Percentiles rank a stretch among this genome's conserved stretches.
phyloP scores from a whole-genome alignment of 1,140 invertebrate species.

The Drosophila ambigua region DNA sequence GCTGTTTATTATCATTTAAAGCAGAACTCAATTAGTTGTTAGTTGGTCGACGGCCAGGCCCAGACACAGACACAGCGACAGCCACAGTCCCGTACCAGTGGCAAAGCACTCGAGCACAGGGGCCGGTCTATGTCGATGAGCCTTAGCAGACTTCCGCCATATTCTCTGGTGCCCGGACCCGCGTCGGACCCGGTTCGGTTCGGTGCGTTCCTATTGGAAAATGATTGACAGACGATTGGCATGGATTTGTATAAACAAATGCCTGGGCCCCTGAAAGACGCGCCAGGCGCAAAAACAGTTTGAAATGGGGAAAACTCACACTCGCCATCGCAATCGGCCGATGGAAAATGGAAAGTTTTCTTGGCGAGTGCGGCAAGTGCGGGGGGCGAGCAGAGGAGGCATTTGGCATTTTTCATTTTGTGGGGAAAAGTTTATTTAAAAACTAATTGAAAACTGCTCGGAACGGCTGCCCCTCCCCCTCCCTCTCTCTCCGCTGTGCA shows the following conservation, averaged over 20 bases:
- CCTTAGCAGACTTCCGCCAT: conserved; percentile 83
- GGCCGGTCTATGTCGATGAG: conserved; percentile 43
- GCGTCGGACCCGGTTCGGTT: conserved; percentile 6
- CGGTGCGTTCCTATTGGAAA: conserved; percentile 61
- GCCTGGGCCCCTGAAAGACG: conserved; percentile 19
- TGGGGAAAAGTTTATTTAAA: conserved; percentile 73
- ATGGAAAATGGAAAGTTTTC: conserved; percentile 73
- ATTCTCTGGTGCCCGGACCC: conserved; percentile 15
- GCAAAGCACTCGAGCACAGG: conserved; percentile 22
- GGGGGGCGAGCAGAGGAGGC: conserved; percentile 10
- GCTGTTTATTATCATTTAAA: conserved; percentile 76
- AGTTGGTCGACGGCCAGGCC: conserved; percentile 8
- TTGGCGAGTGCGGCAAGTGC: neutral
- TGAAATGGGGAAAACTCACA: conserved; percentile 43
- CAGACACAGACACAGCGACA: neutral
- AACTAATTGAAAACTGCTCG: conserved; percentile 79
- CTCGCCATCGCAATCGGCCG: conserved; percentile 19
- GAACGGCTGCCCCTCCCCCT: conserved; percentile 1
- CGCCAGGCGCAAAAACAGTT: conserved; percentile 50
- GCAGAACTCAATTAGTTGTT: conserved; percentile 75
- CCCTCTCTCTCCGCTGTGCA: neutral
- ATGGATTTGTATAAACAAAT: conserved; percentile 79
- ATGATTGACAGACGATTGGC: conserved; percentile 83
- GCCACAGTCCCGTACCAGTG: neutral
- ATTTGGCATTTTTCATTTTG: conserved; percentile 44